Percentiles rank a stretch among this genome's conserved stretches.
Conservation (phyloP, 2,113 vertebrate species). For the Condylura cristata region DNA sequence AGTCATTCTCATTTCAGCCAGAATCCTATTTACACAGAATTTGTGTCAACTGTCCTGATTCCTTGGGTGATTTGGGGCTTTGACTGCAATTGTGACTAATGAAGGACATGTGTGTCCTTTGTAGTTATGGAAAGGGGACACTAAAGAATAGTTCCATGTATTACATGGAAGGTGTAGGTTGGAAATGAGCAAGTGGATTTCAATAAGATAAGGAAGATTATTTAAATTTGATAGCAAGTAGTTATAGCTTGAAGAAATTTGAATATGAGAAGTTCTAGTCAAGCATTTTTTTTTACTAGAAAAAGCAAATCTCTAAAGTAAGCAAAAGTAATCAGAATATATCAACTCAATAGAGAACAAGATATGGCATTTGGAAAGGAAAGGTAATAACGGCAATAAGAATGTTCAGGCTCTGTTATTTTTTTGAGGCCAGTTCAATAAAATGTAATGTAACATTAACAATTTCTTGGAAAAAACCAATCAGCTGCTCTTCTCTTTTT, state of each 20-base stretch:
- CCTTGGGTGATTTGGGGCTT: neutral
- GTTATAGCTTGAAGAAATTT: constrained; percentile 62
- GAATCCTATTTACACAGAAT: neutral
- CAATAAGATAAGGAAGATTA: constrained; percentile 54
- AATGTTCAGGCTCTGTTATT: constrained; percentile 65
- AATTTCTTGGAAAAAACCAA: constrained; percentile 67
- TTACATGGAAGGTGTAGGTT: constrained; percentile 43
- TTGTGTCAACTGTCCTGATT: constrained; percentile 34
- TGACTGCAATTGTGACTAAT: constrained; percentile 19
- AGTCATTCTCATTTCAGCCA: constrained; percentile 34
- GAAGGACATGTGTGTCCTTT: constrained; percentile 55
- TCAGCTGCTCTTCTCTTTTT: constrained; percentile 54
- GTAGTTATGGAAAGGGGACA: constrained; percentile 37
- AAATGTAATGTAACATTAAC: constrained; percentile 74
- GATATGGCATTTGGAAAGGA: constrained; percentile 71
- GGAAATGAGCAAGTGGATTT: constrained; percentile 63
- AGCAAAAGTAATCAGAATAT: constrained; percentile 77
- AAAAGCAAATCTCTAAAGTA: constrained; percentile 73
- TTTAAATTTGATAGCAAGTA: constrained; percentile 63
- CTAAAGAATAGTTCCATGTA: neutral
- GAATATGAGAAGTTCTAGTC: constrained; percentile 57
- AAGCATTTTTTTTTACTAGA: constrained; percentile 48
- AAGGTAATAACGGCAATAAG: constrained; percentile 76
- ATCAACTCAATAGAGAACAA: constrained; percentile 72
- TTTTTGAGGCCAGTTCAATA: constrained; percentile 72